Conservation (phyloP, 2,797 vertebrate species). For the Girardinus metallicus region DNA sequence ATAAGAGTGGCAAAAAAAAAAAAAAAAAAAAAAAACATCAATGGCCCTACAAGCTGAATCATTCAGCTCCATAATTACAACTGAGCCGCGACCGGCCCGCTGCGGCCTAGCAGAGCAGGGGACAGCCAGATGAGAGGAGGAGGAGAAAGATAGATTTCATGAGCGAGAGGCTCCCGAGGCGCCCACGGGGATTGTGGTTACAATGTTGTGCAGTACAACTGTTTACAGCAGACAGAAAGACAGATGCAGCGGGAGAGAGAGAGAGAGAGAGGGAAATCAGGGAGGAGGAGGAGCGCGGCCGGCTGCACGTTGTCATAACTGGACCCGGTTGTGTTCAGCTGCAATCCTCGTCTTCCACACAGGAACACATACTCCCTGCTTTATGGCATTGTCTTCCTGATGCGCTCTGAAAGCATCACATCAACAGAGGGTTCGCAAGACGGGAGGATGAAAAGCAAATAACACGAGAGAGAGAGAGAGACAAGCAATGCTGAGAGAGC, state of each 20-base stretch:
- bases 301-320: slow-evolving; percentile 60
- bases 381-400: slow-evolving; percentile 36
- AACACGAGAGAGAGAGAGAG: slow-evolving; percentile 3
- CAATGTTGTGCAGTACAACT: slow-evolving; percentile 73
- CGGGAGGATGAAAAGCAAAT: slow-evolving; percentile 30
- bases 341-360: slow-evolving; percentile 31
- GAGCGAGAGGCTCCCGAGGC: slow-evolving; percentile 64
- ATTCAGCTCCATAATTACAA: slow-evolving; percentile 72
- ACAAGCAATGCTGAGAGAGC: slow-evolving; percentile 24
- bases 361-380: slow-evolving; percentile 8
- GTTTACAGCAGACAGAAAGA: slow-evolving; percentile 66
- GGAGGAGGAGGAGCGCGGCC: slow-evolving; percentile 26
- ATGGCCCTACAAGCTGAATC: slow-evolving; percentile 66
- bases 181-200: slow-evolving; percentile 69
- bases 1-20: slow-evolving; percentile 38
- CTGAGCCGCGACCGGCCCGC: slow-evolving; percentile 55
- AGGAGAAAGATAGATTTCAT: slow-evolving; percentile 67
- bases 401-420: slow-evolving; percentile 41
- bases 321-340: slow-evolving; percentile 66
- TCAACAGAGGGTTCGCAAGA: slow-evolving; percentile 3
- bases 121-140: slow-evolving; percentile 17
- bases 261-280: slow-evolving; percentile 28
- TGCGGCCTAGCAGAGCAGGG: slow-evolving; percentile 46
- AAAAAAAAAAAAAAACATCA: slow-evolving; percentile 45
- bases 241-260: slow-evolving; percentile 28